Conservation (phyloP, 1,140 invertebrate species). For the Drepana arcuata region DNA sequence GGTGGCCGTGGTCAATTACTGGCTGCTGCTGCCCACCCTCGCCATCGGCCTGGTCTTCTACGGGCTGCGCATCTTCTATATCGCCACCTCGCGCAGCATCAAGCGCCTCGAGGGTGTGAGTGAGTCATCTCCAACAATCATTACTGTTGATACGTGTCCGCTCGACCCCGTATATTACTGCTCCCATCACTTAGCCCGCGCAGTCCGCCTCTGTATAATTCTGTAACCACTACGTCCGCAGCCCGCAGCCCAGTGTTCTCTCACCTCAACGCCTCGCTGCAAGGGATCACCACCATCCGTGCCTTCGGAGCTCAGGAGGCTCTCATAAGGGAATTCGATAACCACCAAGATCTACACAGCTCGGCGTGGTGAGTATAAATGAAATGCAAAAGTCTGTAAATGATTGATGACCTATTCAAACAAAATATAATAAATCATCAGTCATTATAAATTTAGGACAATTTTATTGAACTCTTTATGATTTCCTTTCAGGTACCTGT, state of each 20-base stretch:
- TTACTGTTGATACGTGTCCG: too few species aligned
- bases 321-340: constrained; percentile 86
- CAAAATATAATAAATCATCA: too few species aligned
- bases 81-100: constrained; percentile 86
- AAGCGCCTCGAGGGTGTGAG: constrained; percentile 92
- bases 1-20: constrained; percentile 82
- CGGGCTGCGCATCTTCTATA: constrained; percentile 82
- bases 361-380: constrained; percentile 73
- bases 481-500: constrained; percentile 66
- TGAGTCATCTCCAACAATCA: constrained; percentile 76
- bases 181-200: too few species aligned
- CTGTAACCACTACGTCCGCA: constrained; percentile 30
- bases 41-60: constrained; percentile 82
- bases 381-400: too few species aligned
- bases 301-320: constrained; percentile 86
- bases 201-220: constrained; percentile 2
- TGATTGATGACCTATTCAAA: too few species aligned
- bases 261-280: constrained; percentile 89
- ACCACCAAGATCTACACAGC: constrained; percentile 82
- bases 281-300: constrained; percentile 91
- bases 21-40: constrained; percentile 80
- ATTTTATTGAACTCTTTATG: not conserved
- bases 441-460: constrained; percentile 5
- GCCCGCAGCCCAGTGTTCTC: constrained; percentile 88
- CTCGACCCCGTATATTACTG: too few species aligned